Evolutionary conservation across 2,888 invertebrate species (phyloP).

Genomic region (Acanthosepion pharaonis): DNA sequence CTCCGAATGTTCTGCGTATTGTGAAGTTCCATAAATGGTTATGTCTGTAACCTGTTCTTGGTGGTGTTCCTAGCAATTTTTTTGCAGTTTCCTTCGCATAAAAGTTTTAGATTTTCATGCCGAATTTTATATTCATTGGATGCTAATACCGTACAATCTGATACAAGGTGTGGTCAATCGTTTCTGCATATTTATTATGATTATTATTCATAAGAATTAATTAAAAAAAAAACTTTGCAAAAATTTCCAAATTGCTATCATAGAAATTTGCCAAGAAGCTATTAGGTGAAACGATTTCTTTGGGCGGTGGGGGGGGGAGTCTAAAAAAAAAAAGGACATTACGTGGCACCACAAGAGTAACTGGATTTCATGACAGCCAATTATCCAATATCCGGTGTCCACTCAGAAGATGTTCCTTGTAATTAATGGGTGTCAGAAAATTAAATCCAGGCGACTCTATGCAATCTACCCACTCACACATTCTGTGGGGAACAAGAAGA

Average conservation of each 20-base stretch:
- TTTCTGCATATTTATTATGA: too few species aligned
- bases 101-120: too few species aligned
- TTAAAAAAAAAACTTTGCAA: not conserved
- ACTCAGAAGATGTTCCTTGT: not conserved
- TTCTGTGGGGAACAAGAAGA: not conserved
- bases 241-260: not conserved
- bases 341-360: not conserved
- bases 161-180: too few species aligned
- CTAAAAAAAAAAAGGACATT: too few species aligned
- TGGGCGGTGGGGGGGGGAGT: too few species aligned
- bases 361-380: not conserved
- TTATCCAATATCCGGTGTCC: slow-evolving; percentile 11
- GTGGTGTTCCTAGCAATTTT: too few species aligned
- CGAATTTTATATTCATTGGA: too few species aligned
- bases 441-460: not conserved
- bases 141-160: too few species aligned
- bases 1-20: too few species aligned
- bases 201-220: not conserved
- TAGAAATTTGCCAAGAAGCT: not conserved
- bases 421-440: not conserved
- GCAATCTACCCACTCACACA: not conserved
- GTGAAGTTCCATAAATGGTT: too few species aligned
- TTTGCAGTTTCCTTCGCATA: too few species aligned
- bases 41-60: too few species aligned
- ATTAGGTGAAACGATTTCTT: not conserved